phyloP scores from a whole-genome alignment of 2,113 vertebrate genomes.

The Gasterosteus aculeatus region DNA sequence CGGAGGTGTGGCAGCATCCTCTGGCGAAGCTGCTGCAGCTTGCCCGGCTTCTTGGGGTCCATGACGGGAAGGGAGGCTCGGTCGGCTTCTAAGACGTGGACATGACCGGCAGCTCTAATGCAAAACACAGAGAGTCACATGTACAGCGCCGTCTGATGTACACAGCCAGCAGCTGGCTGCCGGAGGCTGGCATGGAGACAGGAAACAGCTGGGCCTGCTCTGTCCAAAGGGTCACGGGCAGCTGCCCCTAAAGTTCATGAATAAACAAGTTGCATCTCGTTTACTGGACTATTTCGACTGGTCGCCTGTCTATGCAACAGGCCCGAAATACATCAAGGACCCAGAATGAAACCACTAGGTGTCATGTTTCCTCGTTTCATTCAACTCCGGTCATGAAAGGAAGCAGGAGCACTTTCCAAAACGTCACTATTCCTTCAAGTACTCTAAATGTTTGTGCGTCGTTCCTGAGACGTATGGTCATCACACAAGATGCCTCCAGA shows the following conservation, averaged over 20 bases:
- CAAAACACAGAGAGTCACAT: background rate
- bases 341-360: background rate
- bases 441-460: background rate
- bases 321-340: background rate
- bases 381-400: background rate
- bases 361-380: background rate
- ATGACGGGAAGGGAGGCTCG: conserved; percentile 40
- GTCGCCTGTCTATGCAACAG: too few species aligned
- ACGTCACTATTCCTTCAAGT: background rate
- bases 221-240: background rate
- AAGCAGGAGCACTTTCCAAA: background rate
- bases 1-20: conserved; percentile 66
- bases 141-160: background rate
- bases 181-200: background rate
- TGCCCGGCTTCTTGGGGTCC: conserved; percentile 70
- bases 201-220: background rate
- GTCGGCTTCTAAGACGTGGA: conserved; percentile 36
- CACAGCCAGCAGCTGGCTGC: background rate
- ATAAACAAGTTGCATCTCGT: background rate
- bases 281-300: background rate
- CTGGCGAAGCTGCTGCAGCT: conserved; percentile 69
- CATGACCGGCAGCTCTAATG: conserved; percentile 46
- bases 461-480: too few species aligned
- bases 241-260: background rate
- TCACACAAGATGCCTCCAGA: background rate